These are phyloP conservation scores for Pedicia rivosa DNA, from an alignment of 2,888 invertebrate species.

Conservation along the genomic window DNA sequence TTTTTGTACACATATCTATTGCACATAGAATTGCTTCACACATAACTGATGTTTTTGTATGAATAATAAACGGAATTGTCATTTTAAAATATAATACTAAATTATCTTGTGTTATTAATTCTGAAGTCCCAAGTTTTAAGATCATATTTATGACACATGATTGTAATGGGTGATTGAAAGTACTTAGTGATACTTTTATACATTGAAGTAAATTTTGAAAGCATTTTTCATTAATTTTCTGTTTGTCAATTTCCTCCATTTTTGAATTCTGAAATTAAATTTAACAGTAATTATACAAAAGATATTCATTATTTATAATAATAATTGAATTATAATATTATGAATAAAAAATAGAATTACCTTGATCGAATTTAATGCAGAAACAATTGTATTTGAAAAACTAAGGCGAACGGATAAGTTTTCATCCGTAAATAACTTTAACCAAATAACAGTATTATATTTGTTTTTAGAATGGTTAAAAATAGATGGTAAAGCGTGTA, in stretches of 20 bases:
- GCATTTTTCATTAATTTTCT: slow-evolving; percentile 8
- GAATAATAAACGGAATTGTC: slow-evolving; percentile 23
- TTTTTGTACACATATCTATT: slow-evolving; percentile 23
- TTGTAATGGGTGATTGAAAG: slow-evolving; percentile 11
- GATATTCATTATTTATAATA: neutral
- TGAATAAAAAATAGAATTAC: neutral
- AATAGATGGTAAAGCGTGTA: slow-evolving; percentile 8
- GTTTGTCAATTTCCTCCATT: neutral
- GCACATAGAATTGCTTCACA: slow-evolving; percentile 24
- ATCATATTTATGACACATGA: slow-evolving; percentile 12
- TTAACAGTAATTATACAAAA: neutral
- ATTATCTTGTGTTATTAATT: slow-evolving; percentile 16
- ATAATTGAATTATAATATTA: neutral
- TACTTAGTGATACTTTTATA: slow-evolving; percentile 9
- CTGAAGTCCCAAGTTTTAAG: slow-evolving; percentile 11
- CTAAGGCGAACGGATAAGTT: slow-evolving; percentile 5
- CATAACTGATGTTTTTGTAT: slow-evolving; percentile 21
- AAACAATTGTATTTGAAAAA: slow-evolving; percentile 6
- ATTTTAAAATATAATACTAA: slow-evolving; percentile 25
- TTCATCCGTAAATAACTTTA: slow-evolving; percentile 7
- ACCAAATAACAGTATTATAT: slow-evolving; percentile 6
- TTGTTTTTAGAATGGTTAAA: slow-evolving; percentile 8
- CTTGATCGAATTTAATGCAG: neutral
- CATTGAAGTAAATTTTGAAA: slow-evolving; percentile 9
- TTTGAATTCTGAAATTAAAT: slow-evolving; percentile 3